Evolutionary conservation across 2,888 invertebrate species (phyloP).

Genomic region (Argyra leucocephala): DNA sequence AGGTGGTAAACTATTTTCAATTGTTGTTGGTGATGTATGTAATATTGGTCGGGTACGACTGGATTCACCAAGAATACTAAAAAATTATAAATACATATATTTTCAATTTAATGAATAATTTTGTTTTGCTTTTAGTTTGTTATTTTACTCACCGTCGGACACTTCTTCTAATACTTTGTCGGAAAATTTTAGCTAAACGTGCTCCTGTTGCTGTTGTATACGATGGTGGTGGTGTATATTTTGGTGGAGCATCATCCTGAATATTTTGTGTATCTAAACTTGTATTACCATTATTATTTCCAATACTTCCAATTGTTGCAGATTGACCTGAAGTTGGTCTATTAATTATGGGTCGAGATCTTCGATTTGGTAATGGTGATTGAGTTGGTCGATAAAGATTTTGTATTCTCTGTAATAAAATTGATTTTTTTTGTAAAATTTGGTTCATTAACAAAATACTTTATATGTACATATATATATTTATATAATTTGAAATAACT

Average conservation of each 20-base stretch:
- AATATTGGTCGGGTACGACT: conserved; percentile 24
- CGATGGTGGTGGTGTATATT: conserved; percentile 87
- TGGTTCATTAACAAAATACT: background rate
- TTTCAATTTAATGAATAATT: background rate
- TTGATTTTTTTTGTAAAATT: conserved; percentile 11
- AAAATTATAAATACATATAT: conserved; percentile 2
- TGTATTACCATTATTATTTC: background rate
- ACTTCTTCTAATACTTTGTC: conserved; percentile 70
- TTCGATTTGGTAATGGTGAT: conserved; percentile 33
- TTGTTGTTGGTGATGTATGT: conserved; percentile 16
- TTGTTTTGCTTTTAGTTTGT: background rate
- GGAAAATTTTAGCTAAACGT: conserved; percentile 60
- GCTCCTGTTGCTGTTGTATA: conserved; percentile 88
- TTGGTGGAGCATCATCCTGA: conserved; percentile 72
- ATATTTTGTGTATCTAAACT: conserved; percentile 27
- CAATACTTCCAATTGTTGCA: conserved; percentile 17
- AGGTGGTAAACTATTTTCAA: conserved; percentile 19
- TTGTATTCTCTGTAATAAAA: conserved; percentile 62
- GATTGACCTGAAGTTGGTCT: conserved; percentile 16
- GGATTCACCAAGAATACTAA: conserved; percentile 27
- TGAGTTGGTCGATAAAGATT: conserved; percentile 70
- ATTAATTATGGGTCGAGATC: conserved; percentile 24
- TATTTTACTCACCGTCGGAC: conserved; percentile 50
- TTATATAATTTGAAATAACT: conserved; percentile 35
- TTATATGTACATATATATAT: too few species aligned